Percentiles rank a stretch among this genome's conserved stretches.
phyloP scores from a whole-genome alignment of 1,140 invertebrate genomes.

The Drosophila albomicans region DNA sequence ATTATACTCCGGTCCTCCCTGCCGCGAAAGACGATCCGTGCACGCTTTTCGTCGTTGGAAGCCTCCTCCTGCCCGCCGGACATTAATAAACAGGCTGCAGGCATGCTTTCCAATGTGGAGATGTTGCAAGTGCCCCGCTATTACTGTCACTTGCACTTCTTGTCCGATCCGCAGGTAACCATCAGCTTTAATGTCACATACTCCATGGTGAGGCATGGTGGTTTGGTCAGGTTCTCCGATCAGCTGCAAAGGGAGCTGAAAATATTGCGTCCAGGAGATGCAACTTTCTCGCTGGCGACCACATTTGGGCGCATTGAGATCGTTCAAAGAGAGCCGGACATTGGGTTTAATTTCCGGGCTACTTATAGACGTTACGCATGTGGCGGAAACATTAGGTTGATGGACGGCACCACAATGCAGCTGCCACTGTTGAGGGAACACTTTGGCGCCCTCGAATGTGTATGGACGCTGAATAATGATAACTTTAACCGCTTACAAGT shows the following conservation, averaged over 20 bases:
- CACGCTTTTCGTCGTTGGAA: constrained; percentile 52
- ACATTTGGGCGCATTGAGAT: constrained; percentile 39
- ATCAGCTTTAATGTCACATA: constrained; percentile 57
- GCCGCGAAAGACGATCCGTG: constrained; percentile 11
- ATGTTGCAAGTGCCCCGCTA: constrained; percentile 35
- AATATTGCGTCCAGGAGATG: constrained; percentile 4
- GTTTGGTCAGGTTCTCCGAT: constrained; percentile 41
- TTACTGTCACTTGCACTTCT: constrained; percentile 55
- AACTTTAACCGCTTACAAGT: constrained; percentile 14
- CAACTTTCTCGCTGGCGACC: constrained; percentile 38
- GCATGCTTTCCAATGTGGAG: constrained; percentile 41
- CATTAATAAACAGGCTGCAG: constrained; percentile 48
- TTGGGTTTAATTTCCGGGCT: constrained; percentile 33
- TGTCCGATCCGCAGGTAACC: constrained; percentile 32
- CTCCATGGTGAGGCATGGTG: neutral
- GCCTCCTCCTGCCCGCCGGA: constrained; percentile 59
- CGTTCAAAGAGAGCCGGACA: neutral
- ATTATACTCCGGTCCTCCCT: constrained; percentile 3
- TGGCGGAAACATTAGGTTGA: constrained; percentile 41
- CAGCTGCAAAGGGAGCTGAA: neutral
- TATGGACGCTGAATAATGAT: constrained; percentile 33
- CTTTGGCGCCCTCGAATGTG: constrained; percentile 57
- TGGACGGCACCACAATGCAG: constrained; percentile 35
- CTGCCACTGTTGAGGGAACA: constrained; percentile 28
- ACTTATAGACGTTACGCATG: constrained; percentile 58